Evolutionary conservation across 2,888 invertebrate genomes (phyloP), one percentile per base, ranked within the genome.

Genomic region (Leistus spinibarbis): DNA sequence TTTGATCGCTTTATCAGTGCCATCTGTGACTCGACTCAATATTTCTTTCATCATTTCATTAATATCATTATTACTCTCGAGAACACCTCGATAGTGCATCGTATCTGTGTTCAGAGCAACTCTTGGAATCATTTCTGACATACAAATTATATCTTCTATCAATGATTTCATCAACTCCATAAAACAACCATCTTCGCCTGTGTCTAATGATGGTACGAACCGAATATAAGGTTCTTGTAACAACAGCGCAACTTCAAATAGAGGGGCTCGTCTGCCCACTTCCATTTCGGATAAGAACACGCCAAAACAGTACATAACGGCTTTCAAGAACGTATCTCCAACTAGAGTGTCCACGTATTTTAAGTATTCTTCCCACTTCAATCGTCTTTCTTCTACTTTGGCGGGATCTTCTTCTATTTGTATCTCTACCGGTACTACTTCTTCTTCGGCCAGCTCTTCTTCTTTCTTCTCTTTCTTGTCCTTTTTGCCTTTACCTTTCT

Each of bases 221-320:
- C 89, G 88, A 76, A 97, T 91, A 71, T 92, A 88, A 27, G 92
- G 92, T 78, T 92, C 91, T 78, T 90, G 90, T 2, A 96, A 86
- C 81, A 93, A 92, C 80, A 95, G 89, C 65, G 89, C 85, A 1
- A 96, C 89, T 85, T 95, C 93, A 85, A 96, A 91, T 54, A 97
- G 89, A 0, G 96, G 93, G 5, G 88, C 83, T 1, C 87, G 87
- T 77, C 86, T 87, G 76, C 88, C 87, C 53, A 87, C 82, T 80
- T 90, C 87, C 78, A 91, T 92, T 82, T 92, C 91, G 22, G 82
- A 85, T 53, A 90, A 85, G 76, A 92, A 89, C 73, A 91, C 87
- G 76, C 87, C 83, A 60, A 92, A 82, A 80, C 91, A 91, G 19
- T 83, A 85, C n/a, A 84, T 83, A 9, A 88, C 86, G 4, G 89